Evolutionary conservation across 2,888 invertebrate genomes (phyloP).

Genomic region (Ectemnius cavifrons): DNA sequence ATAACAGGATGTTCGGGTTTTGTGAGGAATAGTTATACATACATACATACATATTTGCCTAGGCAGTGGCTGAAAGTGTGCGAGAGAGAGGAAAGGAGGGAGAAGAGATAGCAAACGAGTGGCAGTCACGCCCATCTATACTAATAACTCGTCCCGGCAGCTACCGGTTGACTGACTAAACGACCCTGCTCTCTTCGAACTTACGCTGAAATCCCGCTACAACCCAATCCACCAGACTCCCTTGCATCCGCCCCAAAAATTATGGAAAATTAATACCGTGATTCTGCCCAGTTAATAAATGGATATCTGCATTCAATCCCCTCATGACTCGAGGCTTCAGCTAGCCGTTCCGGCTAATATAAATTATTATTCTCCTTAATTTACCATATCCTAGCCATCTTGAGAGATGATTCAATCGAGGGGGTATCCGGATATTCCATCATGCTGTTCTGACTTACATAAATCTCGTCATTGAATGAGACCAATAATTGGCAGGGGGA

Average conservation of each 20-base stretch:
- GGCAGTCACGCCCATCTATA: constrained; percentile 54
- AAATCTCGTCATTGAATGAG: constrained; percentile 64
- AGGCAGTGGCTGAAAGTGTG: neutral
- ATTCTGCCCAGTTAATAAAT: neutral
- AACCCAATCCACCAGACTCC: constrained; percentile 14
- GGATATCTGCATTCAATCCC: too few relatives aligned
- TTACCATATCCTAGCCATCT: constrained; percentile 30
- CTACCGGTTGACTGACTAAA: constrained; percentile 40
- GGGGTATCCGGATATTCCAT: constrained; percentile 43
- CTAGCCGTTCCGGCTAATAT: too few relatives aligned
- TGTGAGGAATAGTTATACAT: neutral
- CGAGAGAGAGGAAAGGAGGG: constrained; percentile 18
- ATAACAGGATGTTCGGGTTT: neutral
- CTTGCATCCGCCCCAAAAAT: neutral
- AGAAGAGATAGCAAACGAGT: constrained; percentile 44
- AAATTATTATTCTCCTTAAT: constrained; percentile 48
- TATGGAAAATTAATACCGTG: neutral
- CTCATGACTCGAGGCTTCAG: too few relatives aligned
- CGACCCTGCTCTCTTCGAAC: neutral
- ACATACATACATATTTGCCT: constrained; percentile 11
- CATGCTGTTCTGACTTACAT: constrained; percentile 54
- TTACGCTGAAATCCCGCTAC: constrained; percentile 11
- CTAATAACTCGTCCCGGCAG: constrained; percentile 44
- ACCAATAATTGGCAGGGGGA: constrained; percentile 58
- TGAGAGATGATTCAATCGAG: too few relatives aligned